These are phyloP conservation scores for Scaptomyza hsui DNA, from an alignment of 1,140 invertebrate species.

Conservation along the genomic window DNA sequence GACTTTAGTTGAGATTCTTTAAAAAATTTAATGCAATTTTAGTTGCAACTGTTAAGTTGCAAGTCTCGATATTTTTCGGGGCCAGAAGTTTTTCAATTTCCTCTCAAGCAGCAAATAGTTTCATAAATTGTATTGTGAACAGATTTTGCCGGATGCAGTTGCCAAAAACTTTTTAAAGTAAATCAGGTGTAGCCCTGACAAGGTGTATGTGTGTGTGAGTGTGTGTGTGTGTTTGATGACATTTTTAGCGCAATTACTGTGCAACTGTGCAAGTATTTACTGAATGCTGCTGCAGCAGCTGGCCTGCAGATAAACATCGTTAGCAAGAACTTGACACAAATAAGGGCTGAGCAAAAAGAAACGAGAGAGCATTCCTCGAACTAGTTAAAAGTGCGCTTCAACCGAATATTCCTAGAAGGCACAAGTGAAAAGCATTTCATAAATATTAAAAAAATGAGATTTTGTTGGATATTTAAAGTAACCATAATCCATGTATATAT, in stretches of 20 bases:
- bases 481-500: too few relatives aligned
- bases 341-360: neutral
- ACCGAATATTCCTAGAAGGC: too few relatives aligned
- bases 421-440: too few relatives aligned
- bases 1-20: neutral
- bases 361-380: too few relatives aligned
- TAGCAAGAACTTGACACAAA: neutral
- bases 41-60: conserved; percentile 37
- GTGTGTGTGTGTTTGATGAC: conserved; percentile 10
- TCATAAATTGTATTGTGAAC: conserved; percentile 34
- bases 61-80: neutral
- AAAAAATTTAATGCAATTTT: conserved; percentile 24
- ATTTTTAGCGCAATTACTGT: conserved; percentile 16
- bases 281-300: conserved; percentile 7
- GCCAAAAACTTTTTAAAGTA: conserved; percentile 32
- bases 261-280: neutral
- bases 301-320: conserved; percentile 1
- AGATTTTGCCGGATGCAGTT: conserved; percentile 32
- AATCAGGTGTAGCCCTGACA: conserved; percentile 22
- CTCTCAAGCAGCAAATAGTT: conserved; percentile 41
- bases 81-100: conserved; percentile 62
- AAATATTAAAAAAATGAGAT: too few relatives aligned
- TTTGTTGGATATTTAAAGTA: too few relatives aligned
- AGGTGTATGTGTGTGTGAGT: neutral
- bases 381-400: too few relatives aligned